Evolutionary conservation across 2,888 invertebrate genomes (phyloP).

Genomic region (Parochlus steinenii): DNA sequence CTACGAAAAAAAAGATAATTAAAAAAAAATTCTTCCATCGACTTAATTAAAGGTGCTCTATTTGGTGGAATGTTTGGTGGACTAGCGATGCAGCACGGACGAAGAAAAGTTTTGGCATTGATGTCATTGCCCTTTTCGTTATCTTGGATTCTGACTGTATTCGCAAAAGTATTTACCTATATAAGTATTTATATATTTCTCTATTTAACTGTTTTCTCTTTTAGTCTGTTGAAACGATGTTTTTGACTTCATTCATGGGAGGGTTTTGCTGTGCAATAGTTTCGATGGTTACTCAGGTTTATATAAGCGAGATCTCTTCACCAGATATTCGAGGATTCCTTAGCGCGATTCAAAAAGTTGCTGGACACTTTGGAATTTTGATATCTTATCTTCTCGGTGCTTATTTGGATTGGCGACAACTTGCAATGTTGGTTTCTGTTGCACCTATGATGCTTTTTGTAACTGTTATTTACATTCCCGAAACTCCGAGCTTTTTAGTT

Average conservation of each 20-base stretch:
- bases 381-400: slow-evolving; percentile 71
- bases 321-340: slow-evolving; percentile 73
- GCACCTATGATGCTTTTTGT: slow-evolving; percentile 62
- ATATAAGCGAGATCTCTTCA: slow-evolving; percentile 81
- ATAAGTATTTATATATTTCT: background rate
- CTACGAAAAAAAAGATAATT: background rate
- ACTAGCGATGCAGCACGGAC: slow-evolving; percentile 51
- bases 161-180: too few relatives aligned
- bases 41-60: slow-evolving; percentile 48
- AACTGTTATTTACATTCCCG: slow-evolving; percentile 64
- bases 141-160: too few relatives aligned
- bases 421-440: slow-evolving; percentile 63
- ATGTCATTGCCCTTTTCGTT: slow-evolving; percentile 60
- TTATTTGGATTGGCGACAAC: slow-evolving; percentile 67
- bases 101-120: slow-evolving; percentile 47
- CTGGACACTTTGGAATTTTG: slow-evolving; percentile 70
- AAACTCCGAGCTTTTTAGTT: slow-evolving; percentile 74
- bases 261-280: slow-evolving; percentile 68
- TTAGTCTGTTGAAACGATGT: slow-evolving; percentile 61
- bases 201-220: slow-evolving; percentile 34
- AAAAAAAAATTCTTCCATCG: background rate
- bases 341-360: slow-evolving; percentile 72
- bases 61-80: slow-evolving; percentile 61
- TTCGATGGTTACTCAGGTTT: slow-evolving; percentile 65
- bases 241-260: slow-evolving; percentile 67